phyloP scores from a whole-genome alignment of 2,888 invertebrate genomes.

The Mechanitis messenoides region DNA sequence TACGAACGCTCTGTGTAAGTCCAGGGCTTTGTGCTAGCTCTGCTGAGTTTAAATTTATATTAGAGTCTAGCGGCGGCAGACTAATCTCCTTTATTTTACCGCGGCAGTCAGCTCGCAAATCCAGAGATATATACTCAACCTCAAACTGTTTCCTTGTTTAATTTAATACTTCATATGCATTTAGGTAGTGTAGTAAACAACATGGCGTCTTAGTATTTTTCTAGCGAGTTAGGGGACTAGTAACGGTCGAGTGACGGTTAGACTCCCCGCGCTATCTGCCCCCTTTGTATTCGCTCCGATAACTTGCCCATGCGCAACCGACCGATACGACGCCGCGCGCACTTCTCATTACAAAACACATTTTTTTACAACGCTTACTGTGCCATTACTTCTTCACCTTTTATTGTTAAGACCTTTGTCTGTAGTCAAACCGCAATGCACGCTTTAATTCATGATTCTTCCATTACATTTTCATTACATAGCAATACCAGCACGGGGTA shows the following conservation, averaged over 20 bases:
- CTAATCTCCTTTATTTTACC: conserved; percentile 59
- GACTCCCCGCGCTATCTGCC: conserved; percentile 75
- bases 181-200: conserved; percentile 47
- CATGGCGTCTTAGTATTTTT: conserved; percentile 72
- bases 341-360: conserved; percentile 69
- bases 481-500: conserved; percentile 47
- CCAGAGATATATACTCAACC: conserved; percentile 36
- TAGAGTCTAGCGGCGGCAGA: conserved; percentile 47
- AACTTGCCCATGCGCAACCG: conserved; percentile 76
- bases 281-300: conserved; percentile 77
- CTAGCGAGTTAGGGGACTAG: conserved; percentile 70
- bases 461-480: conserved; percentile 34
- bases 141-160: conserved; percentile 55
- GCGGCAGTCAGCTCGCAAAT: conserved; percentile 46
- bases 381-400: conserved; percentile 57
- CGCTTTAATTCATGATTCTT: conserved; percentile 30
- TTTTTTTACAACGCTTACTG: conserved; percentile 48
- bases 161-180: conserved; percentile 54
- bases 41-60: conserved; percentile 49
- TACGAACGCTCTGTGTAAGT: conserved; percentile 45
- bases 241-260: conserved; percentile 76
- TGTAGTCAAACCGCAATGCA: conserved; percentile 54
- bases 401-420: conserved; percentile 36
- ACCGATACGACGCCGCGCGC: conserved; percentile 68
- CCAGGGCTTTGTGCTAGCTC: conserved; percentile 51